Percentiles rank a stretch among this genome's conserved stretches.
Conservation (phyloP, 2,888 invertebrate species). For the Cremastinae sp. region DNA sequence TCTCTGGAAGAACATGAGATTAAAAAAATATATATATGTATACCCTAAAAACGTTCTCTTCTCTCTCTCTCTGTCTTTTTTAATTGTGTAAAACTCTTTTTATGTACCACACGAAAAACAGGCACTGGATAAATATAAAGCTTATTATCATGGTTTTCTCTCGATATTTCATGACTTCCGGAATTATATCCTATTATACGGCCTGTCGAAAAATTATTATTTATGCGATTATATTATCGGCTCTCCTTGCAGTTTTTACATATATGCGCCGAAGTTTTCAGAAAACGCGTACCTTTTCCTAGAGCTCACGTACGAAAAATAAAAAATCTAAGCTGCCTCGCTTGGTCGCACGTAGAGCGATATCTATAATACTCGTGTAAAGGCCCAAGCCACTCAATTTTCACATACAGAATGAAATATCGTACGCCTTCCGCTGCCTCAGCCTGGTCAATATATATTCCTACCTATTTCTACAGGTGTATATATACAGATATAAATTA, state of each 20-base stretch:
- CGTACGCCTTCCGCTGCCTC: no score
- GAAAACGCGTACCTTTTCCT: conserved; percentile 24
- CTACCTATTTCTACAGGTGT: no score
- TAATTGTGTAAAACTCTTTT: no score
- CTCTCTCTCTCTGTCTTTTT: conserved; percentile 33
- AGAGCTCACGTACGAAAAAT: conserved; percentile 8
- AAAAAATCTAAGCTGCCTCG: not conserved
- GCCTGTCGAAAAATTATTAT: conserved; percentile 18
- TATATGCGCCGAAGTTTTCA: conserved; percentile 17
- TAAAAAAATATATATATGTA: not conserved
- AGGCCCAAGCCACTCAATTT: no score
- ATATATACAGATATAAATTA: no score
- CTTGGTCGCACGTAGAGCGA: no score
- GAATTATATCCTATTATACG: not conserved
- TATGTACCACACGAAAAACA: no score
- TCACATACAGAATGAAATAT: no score
- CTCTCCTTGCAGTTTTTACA: conserved; percentile 12
- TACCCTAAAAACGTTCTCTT: conserved; percentile 6
- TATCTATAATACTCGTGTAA: no score
- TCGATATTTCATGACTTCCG: not conserved
- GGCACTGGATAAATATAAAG: conserved; percentile 42
- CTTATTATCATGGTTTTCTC: conserved; percentile 53
- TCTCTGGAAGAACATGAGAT: not conserved
- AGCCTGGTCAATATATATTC: no score
- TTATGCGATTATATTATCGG: conserved; percentile 28